Percentiles rank a stretch among this genome's conserved stretches.
These are phyloP conservation scores for Glossosoma conforme DNA, from an alignment of 1,140 invertebrate genomes.

Conservation along the genomic window DNA sequence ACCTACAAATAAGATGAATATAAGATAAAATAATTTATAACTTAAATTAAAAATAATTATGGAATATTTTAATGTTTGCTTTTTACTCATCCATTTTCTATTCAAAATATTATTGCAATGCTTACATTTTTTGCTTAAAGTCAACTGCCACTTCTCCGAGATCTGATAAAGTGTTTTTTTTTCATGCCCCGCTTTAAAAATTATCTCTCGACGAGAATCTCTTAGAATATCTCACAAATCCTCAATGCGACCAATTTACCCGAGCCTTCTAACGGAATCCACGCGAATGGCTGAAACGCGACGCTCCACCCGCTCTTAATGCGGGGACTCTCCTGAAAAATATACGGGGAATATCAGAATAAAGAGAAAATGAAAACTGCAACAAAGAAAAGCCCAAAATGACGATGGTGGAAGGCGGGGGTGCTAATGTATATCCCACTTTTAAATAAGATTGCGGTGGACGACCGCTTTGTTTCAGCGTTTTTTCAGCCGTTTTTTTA, in stretches of 20 bases:
- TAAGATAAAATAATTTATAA: no score
- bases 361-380: conserved; percentile 3
- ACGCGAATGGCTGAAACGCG: neutral
- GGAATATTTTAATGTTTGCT: no score
- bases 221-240: neutral
- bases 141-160: no score
- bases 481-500: no score
- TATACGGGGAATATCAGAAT: neutral
- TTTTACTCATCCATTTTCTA: no score
- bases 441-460: neutral
- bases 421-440: neutral
- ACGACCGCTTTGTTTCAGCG: no score
- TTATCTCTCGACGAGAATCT: neutral
- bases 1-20: no score
- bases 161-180: neutral
- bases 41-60: no score
- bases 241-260: conserved; percentile 4
- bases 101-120: no score
- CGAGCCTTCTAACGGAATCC: neutral
- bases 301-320: conserved; percentile 3
- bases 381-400: conserved; percentile 1
- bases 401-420: neutral
- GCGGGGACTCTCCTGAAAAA: neutral
- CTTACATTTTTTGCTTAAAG: no score
- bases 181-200: neutral